Percentiles rank a stretch among this genome's conserved stretches.
phyloP scores from a whole-genome alignment of 1,140 invertebrate species.

The Cryptotermes secundus region DNA sequence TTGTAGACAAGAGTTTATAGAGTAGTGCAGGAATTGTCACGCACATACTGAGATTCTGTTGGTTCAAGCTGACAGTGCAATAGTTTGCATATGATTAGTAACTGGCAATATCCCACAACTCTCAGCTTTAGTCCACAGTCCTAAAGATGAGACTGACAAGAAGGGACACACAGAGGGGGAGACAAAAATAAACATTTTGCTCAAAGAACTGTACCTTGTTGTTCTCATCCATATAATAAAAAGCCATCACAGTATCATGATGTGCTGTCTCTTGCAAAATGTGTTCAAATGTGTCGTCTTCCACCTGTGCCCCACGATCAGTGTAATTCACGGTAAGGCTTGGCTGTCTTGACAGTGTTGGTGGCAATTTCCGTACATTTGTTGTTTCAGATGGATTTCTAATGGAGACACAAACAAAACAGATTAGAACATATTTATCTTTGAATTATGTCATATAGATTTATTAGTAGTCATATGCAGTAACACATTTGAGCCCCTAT shows the following conservation, averaged over 20 bases:
- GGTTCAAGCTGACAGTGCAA: neutral
- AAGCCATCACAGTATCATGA: constrained; percentile 84
- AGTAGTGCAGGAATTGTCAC: neutral
- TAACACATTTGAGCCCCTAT: too few relatives aligned
- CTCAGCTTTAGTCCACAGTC: too few relatives aligned
- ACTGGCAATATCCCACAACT: too few relatives aligned
- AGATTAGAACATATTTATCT: too few relatives aligned
- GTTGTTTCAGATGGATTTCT: neutral
- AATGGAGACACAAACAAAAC: too few relatives aligned
- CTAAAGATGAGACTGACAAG: too few relatives aligned
- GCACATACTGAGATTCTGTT: neutral
- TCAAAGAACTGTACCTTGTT: constrained; percentile 60
- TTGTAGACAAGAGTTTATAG: too few relatives aligned
- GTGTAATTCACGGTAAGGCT: neutral
- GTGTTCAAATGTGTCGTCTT: constrained; percentile 81
- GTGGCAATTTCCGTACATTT: too few relatives aligned
- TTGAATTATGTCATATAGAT: too few relatives aligned
- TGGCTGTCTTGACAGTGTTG: constrained; percentile 18
- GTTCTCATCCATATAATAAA: constrained; percentile 85
- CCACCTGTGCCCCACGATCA: constrained; percentile 36
- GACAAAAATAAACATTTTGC: too few relatives aligned
- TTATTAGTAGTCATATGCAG: too few relatives aligned
- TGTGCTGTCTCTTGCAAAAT: constrained; percentile 79
- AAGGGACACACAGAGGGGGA: too few relatives aligned
- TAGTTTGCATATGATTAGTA: neutral